These are phyloP conservation scores for Scartelaos histophorus DNA, from an alignment of 2,113 vertebrate species.

Conservation along the genomic window DNA sequence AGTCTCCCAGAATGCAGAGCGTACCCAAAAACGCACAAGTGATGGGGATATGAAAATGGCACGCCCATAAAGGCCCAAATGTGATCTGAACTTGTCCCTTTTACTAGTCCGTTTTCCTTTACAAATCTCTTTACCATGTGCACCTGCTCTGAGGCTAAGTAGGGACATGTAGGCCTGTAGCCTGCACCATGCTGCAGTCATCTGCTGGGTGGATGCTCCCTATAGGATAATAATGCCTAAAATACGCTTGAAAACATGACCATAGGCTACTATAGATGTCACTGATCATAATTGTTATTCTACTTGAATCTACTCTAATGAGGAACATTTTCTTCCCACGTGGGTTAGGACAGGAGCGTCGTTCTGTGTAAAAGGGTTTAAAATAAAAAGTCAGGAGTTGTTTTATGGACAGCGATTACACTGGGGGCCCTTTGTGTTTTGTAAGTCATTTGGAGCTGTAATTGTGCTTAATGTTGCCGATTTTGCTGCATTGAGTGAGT, in stretches of 20 bases:
- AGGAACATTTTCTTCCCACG: not conserved
- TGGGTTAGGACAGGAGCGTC: not conserved
- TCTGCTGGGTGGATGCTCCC: not conserved
- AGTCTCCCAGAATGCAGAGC: not conserved
- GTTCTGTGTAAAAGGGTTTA: not conserved
- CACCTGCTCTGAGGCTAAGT: not conserved
- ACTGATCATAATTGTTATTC: not conserved
- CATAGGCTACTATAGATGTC: not conserved
- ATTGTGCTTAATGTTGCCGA: not conserved
- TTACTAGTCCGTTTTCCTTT: not conserved
- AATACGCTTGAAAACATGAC: not conserved
- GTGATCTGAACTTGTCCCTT: not conserved
- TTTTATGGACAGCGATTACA: not conserved
- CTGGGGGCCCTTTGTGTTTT: not conserved
- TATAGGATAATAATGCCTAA: not conserved
- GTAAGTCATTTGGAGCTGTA: not conserved
- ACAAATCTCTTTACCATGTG: not conserved
- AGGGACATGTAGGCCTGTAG: not conserved
- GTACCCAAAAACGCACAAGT: not conserved
- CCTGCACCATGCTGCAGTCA: constrained; percentile 1
- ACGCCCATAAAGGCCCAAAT: not conserved
- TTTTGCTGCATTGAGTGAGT: constrained; percentile 24
- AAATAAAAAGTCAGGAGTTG: not conserved
- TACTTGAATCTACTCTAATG: not conserved
- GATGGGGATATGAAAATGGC: not conserved